phyloP scores from a whole-genome alignment of 2,113 vertebrate species.

The Upupa epops region DNA sequence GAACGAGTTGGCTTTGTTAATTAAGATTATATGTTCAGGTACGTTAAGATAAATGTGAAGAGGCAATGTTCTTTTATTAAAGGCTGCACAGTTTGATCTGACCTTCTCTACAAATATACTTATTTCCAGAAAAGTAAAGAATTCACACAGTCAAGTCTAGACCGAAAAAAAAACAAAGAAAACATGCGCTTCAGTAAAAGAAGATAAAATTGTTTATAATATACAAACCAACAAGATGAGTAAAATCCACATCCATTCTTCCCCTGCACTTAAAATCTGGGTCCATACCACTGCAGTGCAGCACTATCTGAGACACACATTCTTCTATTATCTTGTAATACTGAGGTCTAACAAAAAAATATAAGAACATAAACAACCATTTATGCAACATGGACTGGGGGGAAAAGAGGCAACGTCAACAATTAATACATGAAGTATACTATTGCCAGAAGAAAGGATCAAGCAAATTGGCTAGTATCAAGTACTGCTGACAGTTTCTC shows the following conservation, averaged over 20 bases:
- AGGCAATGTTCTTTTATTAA: not conserved
- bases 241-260: conserved; percentile 90
- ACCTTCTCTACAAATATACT: not conserved
- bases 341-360: conserved; percentile 82
- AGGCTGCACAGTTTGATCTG: not conserved
- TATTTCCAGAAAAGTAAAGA: not conserved
- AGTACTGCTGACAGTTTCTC: not conserved
- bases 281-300: conserved; percentile 92
- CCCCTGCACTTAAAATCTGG: conserved; percentile 93
- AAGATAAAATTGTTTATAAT: not conserved
- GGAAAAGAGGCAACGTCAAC: not conserved
- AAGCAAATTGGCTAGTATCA: not conserved
- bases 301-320: conserved; percentile 91
- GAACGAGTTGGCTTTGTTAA: not conserved
- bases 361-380: not conserved
- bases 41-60: not conserved
- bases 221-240: conserved; percentile 88
- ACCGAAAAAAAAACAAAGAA: not conserved
- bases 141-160: not conserved
- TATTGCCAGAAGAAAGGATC: not conserved
- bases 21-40: not conserved
- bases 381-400: not conserved
- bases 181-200: not conserved
- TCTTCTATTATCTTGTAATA: conserved; percentile 99
- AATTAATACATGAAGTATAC: not conserved